Conservation (phyloP, 2,797 vertebrate genomes). For the Florisuga fusca region DNA sequence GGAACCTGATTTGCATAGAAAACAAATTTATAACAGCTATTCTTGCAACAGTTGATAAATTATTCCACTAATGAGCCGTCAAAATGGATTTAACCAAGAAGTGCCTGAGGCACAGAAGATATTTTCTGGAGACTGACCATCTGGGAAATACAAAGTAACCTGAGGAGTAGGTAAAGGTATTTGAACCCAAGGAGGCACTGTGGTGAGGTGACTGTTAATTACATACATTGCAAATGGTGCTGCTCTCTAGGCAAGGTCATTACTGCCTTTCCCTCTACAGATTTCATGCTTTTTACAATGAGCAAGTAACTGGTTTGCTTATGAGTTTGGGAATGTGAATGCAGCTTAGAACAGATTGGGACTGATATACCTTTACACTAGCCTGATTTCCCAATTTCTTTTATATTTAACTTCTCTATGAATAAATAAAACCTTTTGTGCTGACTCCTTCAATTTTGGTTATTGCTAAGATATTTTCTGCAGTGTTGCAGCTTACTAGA, state of each 20-base stretch:
- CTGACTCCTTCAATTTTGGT: accelerated
- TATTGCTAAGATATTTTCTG: neutral
- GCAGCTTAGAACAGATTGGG: neutral
- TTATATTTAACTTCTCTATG: neutral
- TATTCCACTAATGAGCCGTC: conserved; percentile 32
- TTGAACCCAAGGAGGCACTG: neutral
- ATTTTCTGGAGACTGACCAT: neutral
- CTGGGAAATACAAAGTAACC: neutral
- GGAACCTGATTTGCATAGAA: conserved; percentile 9
- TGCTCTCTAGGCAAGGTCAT: neutral
- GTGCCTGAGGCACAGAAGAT: neutral
- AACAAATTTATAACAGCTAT: neutral
- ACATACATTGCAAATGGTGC: neutral
- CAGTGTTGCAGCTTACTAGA: neutral
- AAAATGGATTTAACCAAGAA: conserved; percentile 33
- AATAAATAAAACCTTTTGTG: neutral
- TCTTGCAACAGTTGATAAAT: conserved; percentile 33
- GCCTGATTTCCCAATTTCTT: neutral
- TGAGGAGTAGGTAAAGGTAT: neutral
- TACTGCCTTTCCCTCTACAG: neutral
- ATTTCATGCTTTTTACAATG: neutral
- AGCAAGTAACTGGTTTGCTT: neutral
- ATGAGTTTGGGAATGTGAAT: neutral
- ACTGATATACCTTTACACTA: neutral
- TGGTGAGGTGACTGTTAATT: neutral